Percentiles rank a stretch among this genome's conserved stretches.
phyloP scores from a whole-genome alignment of 2,113 vertebrate species.

The Thryonomys swinderianus region DNA sequence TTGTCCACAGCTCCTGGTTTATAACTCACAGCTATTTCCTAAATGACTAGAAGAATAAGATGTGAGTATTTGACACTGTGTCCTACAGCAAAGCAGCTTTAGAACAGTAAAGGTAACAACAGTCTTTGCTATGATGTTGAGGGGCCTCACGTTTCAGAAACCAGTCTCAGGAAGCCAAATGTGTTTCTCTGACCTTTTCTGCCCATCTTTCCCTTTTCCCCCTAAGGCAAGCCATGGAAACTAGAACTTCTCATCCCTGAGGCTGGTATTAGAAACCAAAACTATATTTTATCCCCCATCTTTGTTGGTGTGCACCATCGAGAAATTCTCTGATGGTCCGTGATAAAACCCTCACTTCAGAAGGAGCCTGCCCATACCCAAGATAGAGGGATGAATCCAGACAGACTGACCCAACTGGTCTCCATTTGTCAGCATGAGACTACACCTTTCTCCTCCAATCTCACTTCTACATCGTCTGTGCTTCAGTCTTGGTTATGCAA shows the following conservation, averaged over 20 bases:
- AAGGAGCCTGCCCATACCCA: background rate
- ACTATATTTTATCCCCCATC: background rate
- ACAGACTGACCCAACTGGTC: background rate
- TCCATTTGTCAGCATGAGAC: background rate
- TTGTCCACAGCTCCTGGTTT: background rate
- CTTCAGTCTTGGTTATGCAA: background rate
- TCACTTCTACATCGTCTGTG: background rate
- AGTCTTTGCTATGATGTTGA: background rate
- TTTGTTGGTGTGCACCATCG: no score
- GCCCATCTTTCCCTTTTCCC: background rate
- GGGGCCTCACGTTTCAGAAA: background rate
- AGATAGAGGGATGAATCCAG: background rate
- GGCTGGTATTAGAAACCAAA: background rate
- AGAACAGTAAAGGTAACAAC: background rate
- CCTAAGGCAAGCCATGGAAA: no score
- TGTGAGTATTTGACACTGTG: background rate
- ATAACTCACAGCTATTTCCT: background rate
- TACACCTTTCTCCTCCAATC: background rate
- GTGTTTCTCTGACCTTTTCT: background rate
- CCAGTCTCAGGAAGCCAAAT: background rate
- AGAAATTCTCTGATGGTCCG: background rate
- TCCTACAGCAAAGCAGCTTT: background rate
- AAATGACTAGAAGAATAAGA: background rate
- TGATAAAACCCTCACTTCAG: background rate
- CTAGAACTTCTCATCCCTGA: background rate